Conservation (phyloP, 2,113 vertebrate genomes). For the Engystomops pustulosus region DNA sequence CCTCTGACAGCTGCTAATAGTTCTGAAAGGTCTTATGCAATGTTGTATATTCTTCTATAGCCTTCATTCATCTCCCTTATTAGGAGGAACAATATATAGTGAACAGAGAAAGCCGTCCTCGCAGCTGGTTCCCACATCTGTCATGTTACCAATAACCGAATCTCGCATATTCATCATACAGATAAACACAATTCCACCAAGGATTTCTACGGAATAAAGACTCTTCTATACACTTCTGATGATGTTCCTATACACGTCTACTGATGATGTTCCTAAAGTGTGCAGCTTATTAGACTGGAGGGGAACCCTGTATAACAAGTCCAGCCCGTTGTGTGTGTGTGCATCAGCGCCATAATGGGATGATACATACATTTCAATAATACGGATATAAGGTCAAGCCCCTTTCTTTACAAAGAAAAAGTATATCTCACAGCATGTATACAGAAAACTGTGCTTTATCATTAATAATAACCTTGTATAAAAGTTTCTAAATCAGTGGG, state of each 20-base stretch:
- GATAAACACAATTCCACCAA: not conserved
- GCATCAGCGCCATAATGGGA: not conserved
- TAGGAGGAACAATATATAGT: not conserved
- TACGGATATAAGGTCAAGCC: not conserved
- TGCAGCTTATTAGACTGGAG: not conserved
- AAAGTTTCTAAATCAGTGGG: too few relatives aligned
- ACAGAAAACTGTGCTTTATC: too few relatives aligned
- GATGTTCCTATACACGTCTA: not conserved
- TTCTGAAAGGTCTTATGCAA: not conserved
- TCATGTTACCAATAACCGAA: not conserved
- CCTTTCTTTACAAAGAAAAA: not conserved
- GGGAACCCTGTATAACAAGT: not conserved
- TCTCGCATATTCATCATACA: not conserved
- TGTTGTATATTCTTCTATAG: not conserved
- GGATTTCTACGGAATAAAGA: not conserved
- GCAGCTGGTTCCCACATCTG: conserved; percentile 27
- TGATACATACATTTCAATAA: not conserved
- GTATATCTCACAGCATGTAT: too few relatives aligned
- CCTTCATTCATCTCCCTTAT: conserved; percentile 6
- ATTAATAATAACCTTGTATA: too few relatives aligned
- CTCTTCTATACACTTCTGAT: not conserved
- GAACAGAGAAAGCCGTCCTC: not conserved
- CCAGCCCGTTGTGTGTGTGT: not conserved
- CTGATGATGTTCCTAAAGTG: not conserved
- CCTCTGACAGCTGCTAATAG: not conserved